Evolutionary conservation across 1,140 invertebrate species (phyloP), one percentile per base, ranked within the genome.

Genomic region (Potamilus streckersoni): DNA sequence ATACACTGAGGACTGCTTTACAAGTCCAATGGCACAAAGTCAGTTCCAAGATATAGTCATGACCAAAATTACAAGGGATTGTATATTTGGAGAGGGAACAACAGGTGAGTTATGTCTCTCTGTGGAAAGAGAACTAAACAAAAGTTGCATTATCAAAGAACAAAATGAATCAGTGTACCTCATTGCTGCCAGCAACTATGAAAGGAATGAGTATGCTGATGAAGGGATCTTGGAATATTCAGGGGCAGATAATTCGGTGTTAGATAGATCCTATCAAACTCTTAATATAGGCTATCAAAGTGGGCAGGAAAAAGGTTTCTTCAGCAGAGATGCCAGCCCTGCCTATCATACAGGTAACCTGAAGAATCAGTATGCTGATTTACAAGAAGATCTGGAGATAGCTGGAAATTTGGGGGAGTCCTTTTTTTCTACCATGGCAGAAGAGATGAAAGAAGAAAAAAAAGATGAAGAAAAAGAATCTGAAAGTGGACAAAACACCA

Each of bases 181-280:
- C 14, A 76, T 85, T 31, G 79, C 84, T 63, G 83, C 86, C 20
- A 87, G 86, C 69, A 84, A 85, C 70, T 86, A 84, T 82, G 85
- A 87, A n/a, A 77, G 81, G 56, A 73, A 80, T 55, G 82, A 66
- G 20, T 23, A 68, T 1, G 49, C 67, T 63, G 68, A 76, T 49
- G 78, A 79, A 23, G 75, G 78, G 1, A 66, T 65, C 20, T 20
- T 67, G 11, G 63, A 57, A 68, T 63, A 55, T 74, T 27, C 23
- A 31, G 56, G 20, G 20, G 58, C 69, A 20, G 31, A 66, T 20
- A 73, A 72, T 71, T 69, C 72, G 23, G 31, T 68, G 20, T 57
- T 58, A 20, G 31, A 82, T n/a, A 49, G 73, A 16, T 85, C 83
- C 2, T 85, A 82, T 61, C 68, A 71, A 58, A 80, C 83, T 69